Percentiles rank a stretch among this genome's conserved stretches.
phyloP scores from a whole-genome alignment of 1,140 invertebrate genomes.

The Drosophila novamexicana region DNA sequence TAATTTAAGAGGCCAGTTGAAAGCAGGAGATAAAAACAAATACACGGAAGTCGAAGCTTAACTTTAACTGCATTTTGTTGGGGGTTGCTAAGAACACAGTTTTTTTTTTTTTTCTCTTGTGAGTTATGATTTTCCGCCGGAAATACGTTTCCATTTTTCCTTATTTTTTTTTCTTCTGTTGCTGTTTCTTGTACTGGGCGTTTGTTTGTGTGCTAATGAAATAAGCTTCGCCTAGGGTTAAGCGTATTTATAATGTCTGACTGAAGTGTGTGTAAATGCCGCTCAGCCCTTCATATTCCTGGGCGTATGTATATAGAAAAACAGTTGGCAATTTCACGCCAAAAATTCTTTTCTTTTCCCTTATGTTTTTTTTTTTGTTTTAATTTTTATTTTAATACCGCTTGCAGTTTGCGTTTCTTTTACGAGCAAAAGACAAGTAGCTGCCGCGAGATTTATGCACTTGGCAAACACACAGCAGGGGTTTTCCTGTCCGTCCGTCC shows the following conservation, averaged over 20 bases:
- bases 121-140: conserved; percentile 84
- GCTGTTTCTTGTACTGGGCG: conserved; percentile 39
- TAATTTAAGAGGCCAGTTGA: conserved; percentile 5
- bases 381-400: conserved; percentile 82
- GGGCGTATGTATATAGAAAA: conserved; percentile 47
- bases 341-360: conserved; percentile 60
- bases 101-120: conserved; percentile 28
- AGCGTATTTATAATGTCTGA: conserved; percentile 77
- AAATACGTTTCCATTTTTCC: conserved; percentile 66
- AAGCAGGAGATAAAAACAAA: conserved; percentile 13
- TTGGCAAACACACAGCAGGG: conserved; percentile 70
- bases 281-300: neutral
- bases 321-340: conserved; percentile 84
- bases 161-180: conserved; percentile 20
- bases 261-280: conserved; percentile 35
- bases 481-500: conserved; percentile 31
- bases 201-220: conserved; percentile 79
- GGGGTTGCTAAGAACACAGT: conserved; percentile 16
- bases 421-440: conserved; percentile 41
- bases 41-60: conserved; percentile 39
- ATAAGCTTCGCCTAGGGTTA: conserved; percentile 82
- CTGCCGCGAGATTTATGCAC: conserved; percentile 72
- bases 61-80: conserved; percentile 24
- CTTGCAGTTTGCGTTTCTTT: conserved; percentile 46
- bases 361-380: conserved; percentile 57